These are phyloP conservation scores for Spermophilus dauricus DNA, from an alignment of 2,113 vertebrate genomes.

Conservation along the genomic window DNA sequence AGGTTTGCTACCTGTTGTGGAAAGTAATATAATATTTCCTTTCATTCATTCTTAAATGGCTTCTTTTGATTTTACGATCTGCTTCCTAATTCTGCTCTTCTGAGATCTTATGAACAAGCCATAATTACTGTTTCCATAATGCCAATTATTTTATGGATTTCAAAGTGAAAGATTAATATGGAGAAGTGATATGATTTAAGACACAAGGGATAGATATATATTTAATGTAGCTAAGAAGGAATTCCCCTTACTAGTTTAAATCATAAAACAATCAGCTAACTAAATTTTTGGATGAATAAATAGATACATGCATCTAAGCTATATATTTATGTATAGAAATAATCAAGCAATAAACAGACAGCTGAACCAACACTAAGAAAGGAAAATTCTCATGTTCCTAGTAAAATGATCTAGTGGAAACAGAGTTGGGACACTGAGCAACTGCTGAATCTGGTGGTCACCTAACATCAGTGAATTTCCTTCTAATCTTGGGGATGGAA, in stretches of 20 bases:
- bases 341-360: background rate
- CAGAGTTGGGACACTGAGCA: background rate
- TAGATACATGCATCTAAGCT: background rate
- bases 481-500: background rate
- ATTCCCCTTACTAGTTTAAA: background rate
- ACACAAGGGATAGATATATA: background rate
- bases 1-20: background rate
- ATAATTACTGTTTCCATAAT: slow-evolving; percentile 52
- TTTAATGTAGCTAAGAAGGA: background rate
- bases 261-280: background rate
- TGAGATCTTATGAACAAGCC: slow-evolving; percentile 37
- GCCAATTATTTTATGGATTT: slow-evolving; percentile 69
- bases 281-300: background rate
- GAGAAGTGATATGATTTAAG: slow-evolving; percentile 5
- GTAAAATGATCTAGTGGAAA: background rate
- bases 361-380: background rate
- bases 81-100: slow-evolving; percentile 34
- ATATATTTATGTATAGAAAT: background rate
- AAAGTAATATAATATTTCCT: background rate
- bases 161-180: slow-evolving; percentile 59
- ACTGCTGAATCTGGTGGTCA: background rate
- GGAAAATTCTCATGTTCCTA: background rate
- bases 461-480: background rate
- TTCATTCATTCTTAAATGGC: slow-evolving; percentile 13
- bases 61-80: slow-evolving; percentile 48